Base-by-base conservation (phyloP, 2,113 vertebrate species). In the Gasterosteus nipponicus region DNA sequence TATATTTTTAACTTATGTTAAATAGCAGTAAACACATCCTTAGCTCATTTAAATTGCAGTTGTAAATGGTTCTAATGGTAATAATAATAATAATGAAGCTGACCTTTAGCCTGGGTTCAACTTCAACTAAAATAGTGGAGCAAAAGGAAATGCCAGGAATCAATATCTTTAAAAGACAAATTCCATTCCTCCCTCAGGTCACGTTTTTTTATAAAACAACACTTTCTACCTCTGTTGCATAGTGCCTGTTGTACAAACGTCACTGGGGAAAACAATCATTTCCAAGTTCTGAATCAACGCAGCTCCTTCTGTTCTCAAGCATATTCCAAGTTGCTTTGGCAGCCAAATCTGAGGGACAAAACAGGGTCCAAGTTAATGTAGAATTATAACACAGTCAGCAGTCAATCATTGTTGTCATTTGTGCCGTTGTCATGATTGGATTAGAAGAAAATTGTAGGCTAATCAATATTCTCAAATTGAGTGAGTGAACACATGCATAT, bases 381-480 rank as follows among this genome's bases (percentile, higher is more conserved):
- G 57, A 73, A 65, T 69, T 29, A 75, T 69, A 8, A 44, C 53
- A 16, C 57, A 14, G 22, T 9, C 63, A 14, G 9, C 51, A 39
- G 19, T 80, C 66, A 67, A 38, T 71, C 68, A 64, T 58, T 62
- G 54, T 81, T 84, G 78, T 79, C 47, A 56, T 71, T 80, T 62
- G 68, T 60, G 47, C n/a, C 31, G 38, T 46, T 74, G 67, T 69
- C 22, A n/a, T 70, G 18, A 73, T 62, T 77, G 70, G 69, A 88
- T 81, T 68, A 69, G 71, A 31, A 81, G 60, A 58, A 80, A 84
- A 75, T 57, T 26, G 57, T 44, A 19, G 11, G 35, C 39, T 62
- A 65, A 83, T 83, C 83, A 69, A 79, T 80, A 67, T 35, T 46
- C 69, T 78, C 29, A 70, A 56, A 53, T 69, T 15, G 7, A 75